A percentile compares a stretch with the other conserved stretches of the same genome.
Conservation (phyloP, 2,888 invertebrate species). For the Limnephilus marmoratus region DNA sequence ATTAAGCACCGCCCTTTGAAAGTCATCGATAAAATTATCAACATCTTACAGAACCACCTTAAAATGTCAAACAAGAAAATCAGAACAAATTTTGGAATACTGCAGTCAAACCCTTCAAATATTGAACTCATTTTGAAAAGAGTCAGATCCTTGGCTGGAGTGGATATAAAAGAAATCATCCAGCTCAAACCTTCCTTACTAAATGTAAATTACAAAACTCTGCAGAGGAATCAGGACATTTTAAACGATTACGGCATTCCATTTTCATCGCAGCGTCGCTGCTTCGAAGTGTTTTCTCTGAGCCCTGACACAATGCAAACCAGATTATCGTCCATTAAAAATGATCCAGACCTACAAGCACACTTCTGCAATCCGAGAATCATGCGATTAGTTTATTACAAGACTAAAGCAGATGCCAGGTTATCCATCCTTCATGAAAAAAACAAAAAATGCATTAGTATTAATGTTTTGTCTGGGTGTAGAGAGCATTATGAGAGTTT, state of each 20-base stretch:
- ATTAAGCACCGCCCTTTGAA: conserved; percentile 74
- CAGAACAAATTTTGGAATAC: conserved; percentile 73
- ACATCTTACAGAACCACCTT: conserved; percentile 71
- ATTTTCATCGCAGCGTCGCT: conserved; percentile 74
- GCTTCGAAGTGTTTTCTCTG: conserved; percentile 74
- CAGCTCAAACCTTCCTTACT: conserved; percentile 73
- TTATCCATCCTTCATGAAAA: conserved; percentile 40
- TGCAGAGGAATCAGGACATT: conserved; percentile 71
- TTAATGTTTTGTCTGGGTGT: conserved; percentile 53
- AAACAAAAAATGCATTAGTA: conserved; percentile 54
- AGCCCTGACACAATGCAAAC: conserved; percentile 69
- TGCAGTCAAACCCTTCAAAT: conserved; percentile 74
- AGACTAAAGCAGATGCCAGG: conserved; percentile 55
- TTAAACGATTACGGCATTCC: conserved; percentile 72
- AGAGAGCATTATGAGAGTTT: conserved; percentile 35
- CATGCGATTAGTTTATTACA: conserved; percentile 53
- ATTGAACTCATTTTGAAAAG: conserved; percentile 71
- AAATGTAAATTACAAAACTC: conserved; percentile 70
- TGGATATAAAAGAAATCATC: conserved; percentile 74
- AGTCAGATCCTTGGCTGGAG: conserved; percentile 72
- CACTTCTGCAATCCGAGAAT: conserved; percentile 53
- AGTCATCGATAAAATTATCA: conserved; percentile 72
- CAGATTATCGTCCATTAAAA: conserved; percentile 45
- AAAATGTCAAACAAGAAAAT: conserved; percentile 73
- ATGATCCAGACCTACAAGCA: conserved; percentile 43